A percentile compares a stretch with the other conserved stretches of the same genome.
These are phyloP conservation scores for Stegostoma tigrinum DNA, from an alignment of 2,113 vertebrate species.

Conservation along the genomic window DNA sequence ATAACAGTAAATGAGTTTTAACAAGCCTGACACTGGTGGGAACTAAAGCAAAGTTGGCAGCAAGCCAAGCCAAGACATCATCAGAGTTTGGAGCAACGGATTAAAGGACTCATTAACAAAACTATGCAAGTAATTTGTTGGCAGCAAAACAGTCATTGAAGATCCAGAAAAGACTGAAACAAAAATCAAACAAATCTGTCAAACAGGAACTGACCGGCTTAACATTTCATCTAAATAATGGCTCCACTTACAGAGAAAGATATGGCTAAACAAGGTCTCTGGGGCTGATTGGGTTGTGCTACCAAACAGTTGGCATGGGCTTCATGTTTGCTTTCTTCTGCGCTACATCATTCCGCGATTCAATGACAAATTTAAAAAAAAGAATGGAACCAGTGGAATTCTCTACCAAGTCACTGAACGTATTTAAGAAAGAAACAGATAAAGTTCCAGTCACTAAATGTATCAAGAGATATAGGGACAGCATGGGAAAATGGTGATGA, in stretches of 20 bases:
- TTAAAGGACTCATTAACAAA: background rate
- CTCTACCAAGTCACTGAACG: no score
- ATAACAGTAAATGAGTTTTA: background rate
- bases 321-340: background rate
- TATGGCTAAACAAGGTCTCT: background rate
- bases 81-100: background rate
- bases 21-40: background rate
- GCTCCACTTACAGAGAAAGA: background rate
- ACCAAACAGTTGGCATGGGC: background rate
- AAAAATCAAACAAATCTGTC: background rate
- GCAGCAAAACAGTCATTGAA: background rate
- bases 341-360: background rate
- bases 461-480: background rate
- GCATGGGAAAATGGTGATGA: background rate
- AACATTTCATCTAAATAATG: background rate
- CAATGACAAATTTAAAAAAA: no score
- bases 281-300: background rate
- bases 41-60: background rate
- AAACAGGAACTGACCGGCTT: background rate
- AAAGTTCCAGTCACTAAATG: no score
- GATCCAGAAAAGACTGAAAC: background rate
- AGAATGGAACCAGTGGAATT: no score
- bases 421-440: no score
- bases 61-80: background rate
- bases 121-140: background rate